A percentile compares a stretch with the other conserved stretches of the same genome.
Evolutionary conservation across 2,113 vertebrate genomes (phyloP).

Genomic region (Platysternon megacephalum): DNA sequence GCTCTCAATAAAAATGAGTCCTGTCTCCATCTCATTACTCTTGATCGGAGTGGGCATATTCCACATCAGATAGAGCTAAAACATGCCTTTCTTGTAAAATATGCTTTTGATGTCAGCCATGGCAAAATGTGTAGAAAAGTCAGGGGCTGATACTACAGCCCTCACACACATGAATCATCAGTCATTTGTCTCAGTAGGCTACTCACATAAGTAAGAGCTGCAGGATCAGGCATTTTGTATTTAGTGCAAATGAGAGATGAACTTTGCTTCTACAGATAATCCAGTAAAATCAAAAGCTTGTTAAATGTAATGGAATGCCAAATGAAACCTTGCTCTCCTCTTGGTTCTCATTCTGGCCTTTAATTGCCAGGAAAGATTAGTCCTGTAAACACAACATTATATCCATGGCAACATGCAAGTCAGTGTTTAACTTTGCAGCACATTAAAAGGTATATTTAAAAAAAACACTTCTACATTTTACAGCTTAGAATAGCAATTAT

Average conservation of each 20-base stretch:
- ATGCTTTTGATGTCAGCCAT: neutral
- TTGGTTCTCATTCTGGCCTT: slow-evolving; percentile 48
- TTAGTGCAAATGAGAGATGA: neutral
- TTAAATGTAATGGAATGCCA: slow-evolving; percentile 46
- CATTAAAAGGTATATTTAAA: slow-evolving; percentile 46
- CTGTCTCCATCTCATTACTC: neutral
- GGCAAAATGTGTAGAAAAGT: neutral
- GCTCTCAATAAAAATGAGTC: neutral
- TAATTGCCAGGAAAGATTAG: slow-evolving; percentile 61
- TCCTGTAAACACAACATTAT: slow-evolving; percentile 62
- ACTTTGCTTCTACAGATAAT: slow-evolving; percentile 17
- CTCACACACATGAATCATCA: neutral
- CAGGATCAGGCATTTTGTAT: neutral
- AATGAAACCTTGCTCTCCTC: slow-evolving; percentile 25
- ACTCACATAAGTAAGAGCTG: neutral
- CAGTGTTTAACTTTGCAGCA: slow-evolving; percentile 51
- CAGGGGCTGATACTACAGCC: neutral
- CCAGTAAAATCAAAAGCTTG: slow-evolving; percentile 35
- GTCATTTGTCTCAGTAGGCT: neutral
- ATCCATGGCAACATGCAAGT: slow-evolving; percentile 67
- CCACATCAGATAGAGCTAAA: neutral
- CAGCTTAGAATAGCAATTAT: slow-evolving; percentile 25
- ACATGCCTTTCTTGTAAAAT: neutral
- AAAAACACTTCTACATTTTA: slow-evolving; percentile 8
- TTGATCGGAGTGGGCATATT: neutral